A percentile compares a stretch with the other conserved stretches of the same genome.
Conservation (phyloP, 1,140 invertebrate species). For the Drosophila ogumai region DNA sequence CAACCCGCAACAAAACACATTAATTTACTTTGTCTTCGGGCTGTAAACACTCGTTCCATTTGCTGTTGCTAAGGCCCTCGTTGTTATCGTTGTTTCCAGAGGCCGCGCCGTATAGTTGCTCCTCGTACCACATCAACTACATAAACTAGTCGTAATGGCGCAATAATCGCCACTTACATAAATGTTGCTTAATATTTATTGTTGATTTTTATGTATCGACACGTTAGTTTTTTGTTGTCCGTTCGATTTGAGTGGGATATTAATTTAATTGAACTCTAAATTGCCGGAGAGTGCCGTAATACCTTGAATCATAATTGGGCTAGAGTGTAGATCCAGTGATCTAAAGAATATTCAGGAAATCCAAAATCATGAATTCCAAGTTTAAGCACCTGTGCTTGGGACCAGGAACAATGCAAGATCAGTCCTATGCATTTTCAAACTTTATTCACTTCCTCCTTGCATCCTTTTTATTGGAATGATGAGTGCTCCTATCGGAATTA, state of each 20-base stretch:
- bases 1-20: conserved; percentile 58
- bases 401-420: neutral
- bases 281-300: neutral
- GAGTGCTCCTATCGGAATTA: conserved; percentile 5
- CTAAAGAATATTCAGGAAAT: neutral
- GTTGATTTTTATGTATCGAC: conserved; percentile 49
- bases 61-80: conserved; percentile 38
- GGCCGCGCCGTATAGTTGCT: conserved; percentile 20
- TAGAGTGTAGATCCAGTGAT: neutral
- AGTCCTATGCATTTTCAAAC: conserved; percentile 3
- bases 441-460: conserved; percentile 19
- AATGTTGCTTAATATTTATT: conserved; percentile 74
- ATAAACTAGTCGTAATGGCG: conserved; percentile 69
- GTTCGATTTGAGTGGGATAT: conserved; percentile 45
- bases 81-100: conserved; percentile 18
- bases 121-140: conserved; percentile 24
- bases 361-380: neutral
- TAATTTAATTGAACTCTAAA: conserved; percentile 42
- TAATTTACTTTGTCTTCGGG: conserved; percentile 77
- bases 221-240: conserved; percentile 13
- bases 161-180: conserved; percentile 77
- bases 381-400: neutral
- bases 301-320: conserved; percentile 9
- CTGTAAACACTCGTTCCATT: conserved; percentile 63
- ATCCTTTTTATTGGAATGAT: conserved; percentile 21